Base-by-base conservation (phyloP, 1,140 invertebrate species). In the Leptopilina boulardi region DNA sequence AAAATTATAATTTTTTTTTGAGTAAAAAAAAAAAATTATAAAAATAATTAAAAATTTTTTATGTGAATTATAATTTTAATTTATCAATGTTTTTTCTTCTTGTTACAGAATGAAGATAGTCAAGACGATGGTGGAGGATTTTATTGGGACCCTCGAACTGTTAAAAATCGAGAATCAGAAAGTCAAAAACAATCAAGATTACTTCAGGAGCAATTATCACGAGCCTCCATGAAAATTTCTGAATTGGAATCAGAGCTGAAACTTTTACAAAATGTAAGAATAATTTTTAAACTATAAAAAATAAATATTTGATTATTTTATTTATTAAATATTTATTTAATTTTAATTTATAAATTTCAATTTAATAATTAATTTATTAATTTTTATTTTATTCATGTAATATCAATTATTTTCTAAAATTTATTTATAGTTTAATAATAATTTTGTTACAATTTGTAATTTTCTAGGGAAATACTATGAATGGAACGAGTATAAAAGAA, bases 221-320 rank as follows among this genome's bases (percentile, higher is more conserved):
- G 90, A 81, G 88, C 90, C 89, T 86, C 90, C 89, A 13, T 91
- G 83, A 91, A 75, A 78, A 89, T 91, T 73, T 84, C 80, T 0
- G 88, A 91, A 72, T 78, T 91, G 21, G 89, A 91, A 78, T 76
- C 80, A 0, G 87, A 91, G 78, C 73, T 88, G 9, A 88, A 88
- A 85, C 77, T 80, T 3, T 71, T 84, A 21, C 82, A 85, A 73
- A 87, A 85, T 83, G 88, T 89, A 81, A 71, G 30, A 34, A 10
- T 13, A 26, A 4, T 26, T 70, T 13, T 8, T 13, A 26, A 54
- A 54, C 3, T 54, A 54, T 6, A 54, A 54, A n/a, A n/a, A n/a
- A 42, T 42, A 11, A 9, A 13, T 13, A 42, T 42, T 42, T 42
- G 9, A 4, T 42, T 42, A 11, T 9, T 11, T 42, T 5, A 11